Evolutionary conservation across 2,888 invertebrate genomes (phyloP).

Genomic region (Diloba caeruleocephala): DNA sequence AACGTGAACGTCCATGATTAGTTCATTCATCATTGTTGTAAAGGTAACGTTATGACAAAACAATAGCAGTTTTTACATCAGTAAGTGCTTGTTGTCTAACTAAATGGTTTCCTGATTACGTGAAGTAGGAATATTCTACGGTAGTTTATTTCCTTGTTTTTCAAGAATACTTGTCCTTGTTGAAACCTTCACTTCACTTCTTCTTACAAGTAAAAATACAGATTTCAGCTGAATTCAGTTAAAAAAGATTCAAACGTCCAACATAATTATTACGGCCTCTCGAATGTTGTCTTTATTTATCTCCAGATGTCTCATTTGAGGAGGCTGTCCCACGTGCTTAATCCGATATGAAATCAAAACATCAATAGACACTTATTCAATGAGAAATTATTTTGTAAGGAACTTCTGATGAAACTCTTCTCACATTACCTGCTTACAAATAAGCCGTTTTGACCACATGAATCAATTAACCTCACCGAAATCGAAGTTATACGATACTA

Average conservation of each 20-base stretch:
- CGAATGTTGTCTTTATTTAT: too few relatives aligned
- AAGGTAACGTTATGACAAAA: conserved; percentile 28
- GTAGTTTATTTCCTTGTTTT: conserved; percentile 22
- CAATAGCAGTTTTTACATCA: conserved; percentile 25
- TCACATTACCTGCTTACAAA: not conserved
- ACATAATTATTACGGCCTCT: too few relatives aligned
- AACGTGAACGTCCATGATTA: conserved; percentile 9
- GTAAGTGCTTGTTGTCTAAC: conserved; percentile 12
- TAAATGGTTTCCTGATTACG: conserved; percentile 31
- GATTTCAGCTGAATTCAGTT: not conserved
- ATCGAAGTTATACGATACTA: conserved; percentile 20
- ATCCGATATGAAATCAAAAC: too few relatives aligned
- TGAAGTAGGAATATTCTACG: conserved; percentile 8
- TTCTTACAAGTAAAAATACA: not conserved
- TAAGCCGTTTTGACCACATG: conserved; percentile 9
- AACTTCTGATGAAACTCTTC: too few relatives aligned
- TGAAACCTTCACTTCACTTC: not conserved
- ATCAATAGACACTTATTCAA: too few relatives aligned
- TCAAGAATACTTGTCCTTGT: conserved; percentile 14
- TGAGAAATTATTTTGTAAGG: too few relatives aligned
- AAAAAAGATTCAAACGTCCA: too few relatives aligned
- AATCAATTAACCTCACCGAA: conserved; percentile 22
- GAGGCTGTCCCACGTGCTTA: too few relatives aligned
- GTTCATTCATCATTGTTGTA: conserved; percentile 9
- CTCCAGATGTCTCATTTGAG: too few relatives aligned